phyloP scores from a whole-genome alignment of 2,113 vertebrate genomes.

The Pelusios castaneus region DNA sequence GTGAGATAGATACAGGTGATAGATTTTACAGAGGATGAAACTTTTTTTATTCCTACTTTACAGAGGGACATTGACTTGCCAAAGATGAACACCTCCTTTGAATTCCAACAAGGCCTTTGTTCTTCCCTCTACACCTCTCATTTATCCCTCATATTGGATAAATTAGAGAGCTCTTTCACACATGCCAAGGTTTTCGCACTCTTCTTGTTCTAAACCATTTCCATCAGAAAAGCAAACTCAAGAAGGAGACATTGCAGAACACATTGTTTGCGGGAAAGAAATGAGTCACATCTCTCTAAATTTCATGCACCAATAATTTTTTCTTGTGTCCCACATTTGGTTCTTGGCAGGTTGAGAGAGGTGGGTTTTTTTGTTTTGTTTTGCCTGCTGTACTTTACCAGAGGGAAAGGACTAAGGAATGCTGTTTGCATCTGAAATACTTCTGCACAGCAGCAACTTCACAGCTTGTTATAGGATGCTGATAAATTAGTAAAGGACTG shows the following conservation, averaged over 20 bases:
- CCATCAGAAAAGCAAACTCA: constrained; percentile 32
- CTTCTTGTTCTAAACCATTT: constrained; percentile 36
- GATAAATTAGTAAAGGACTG: constrained; percentile 64
- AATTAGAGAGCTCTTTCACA: constrained; percentile 31
- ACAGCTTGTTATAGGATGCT: constrained; percentile 50
- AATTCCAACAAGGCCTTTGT: constrained; percentile 1
- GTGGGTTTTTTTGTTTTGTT: too few relatives aligned
- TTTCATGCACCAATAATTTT: constrained; percentile 51
- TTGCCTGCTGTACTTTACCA: constrained; percentile 65
- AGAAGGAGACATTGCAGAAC: constrained; percentile 41
- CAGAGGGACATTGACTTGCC: not conserved
- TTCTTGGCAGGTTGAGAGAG: constrained; percentile 26
- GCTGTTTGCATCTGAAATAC: constrained; percentile 54
- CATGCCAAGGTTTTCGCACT: constrained; percentile 19
- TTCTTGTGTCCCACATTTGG: constrained; percentile 35
- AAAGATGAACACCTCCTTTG: constrained; percentile 12
- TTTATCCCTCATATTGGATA: constrained; percentile 27
- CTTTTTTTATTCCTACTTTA: constrained; percentile 6
- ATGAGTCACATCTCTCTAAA: constrained; percentile 35
- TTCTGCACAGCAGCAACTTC: constrained; percentile 60
- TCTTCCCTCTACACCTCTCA: constrained; percentile 6
- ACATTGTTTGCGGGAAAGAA: constrained; percentile 18
- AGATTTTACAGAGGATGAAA: constrained; percentile 24
- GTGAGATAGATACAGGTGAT: constrained; percentile 33
- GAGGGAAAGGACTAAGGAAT: constrained; percentile 64